Conservation (phyloP, 2,113 vertebrate species). For the Neodon shergylaensis region DNA sequence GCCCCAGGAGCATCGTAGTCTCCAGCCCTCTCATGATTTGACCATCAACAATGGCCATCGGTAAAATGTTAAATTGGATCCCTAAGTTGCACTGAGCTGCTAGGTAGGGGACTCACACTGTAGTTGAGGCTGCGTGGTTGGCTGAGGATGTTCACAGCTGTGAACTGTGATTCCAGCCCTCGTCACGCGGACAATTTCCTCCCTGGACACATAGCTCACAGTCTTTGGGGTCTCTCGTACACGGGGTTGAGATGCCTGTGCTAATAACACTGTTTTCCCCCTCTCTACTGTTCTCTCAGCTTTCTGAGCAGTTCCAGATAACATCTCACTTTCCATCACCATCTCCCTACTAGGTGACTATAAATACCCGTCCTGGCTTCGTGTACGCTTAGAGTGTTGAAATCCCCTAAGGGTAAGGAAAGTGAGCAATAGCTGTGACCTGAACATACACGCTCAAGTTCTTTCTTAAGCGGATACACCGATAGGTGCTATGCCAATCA, state of each 20-base stretch:
- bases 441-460: neutral
- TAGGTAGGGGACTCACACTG: too few relatives aligned
- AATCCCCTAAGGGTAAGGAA: constrained; percentile 30
- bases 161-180: fast-evolving
- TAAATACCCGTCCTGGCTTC: neutral
- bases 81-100: fast-evolving
- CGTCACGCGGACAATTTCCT: fast-evolving
- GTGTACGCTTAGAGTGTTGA: neutral
- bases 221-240: fast-evolving
- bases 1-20: fast-evolving
- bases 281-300: neutral
- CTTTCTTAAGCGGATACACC: neutral
- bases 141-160: fast-evolving
- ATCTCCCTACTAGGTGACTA: neutral
- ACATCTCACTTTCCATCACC: neutral
- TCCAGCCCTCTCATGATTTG: fast-evolving
- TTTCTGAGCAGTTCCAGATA: neutral
- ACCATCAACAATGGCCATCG: too few relatives aligned
- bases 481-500: neutral
- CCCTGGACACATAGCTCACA: fast-evolving
- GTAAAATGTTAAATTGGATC: neutral
- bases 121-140: fast-evolving
- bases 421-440: neutral
- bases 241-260: neutral
- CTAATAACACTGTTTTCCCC: neutral